Percentiles rank a stretch among this genome's conserved stretches.
These are phyloP conservation scores for Varecia variegata DNA, from an alignment of 2,797 vertebrate genomes.

Conservation along the genomic window DNA sequence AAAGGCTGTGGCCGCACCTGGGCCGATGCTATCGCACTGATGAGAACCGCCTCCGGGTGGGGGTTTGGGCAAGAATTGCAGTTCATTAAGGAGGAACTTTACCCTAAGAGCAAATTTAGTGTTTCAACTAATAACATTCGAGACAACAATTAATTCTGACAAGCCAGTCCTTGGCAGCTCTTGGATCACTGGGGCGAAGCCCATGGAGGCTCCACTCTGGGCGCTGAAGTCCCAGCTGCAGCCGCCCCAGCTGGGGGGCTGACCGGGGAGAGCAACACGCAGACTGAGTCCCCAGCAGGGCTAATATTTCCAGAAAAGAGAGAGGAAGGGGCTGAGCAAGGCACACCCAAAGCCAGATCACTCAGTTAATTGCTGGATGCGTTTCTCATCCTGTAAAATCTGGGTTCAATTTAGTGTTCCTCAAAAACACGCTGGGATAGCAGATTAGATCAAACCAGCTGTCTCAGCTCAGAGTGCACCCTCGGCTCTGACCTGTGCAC, in stretches of 20 bases:
- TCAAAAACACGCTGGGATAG: background rate
- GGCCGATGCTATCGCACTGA: conserved; percentile 90
- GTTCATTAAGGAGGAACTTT: conserved; percentile 83
- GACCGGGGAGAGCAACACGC: background rate
- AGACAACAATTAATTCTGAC: conserved; percentile 90
- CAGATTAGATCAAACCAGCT: background rate
- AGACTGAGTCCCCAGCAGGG: background rate
- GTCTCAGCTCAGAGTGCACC: background rate
- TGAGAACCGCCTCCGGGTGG: conserved; percentile 85
- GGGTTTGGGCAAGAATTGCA: conserved; percentile 76
- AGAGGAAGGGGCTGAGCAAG: background rate
- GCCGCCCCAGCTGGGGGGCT: background rate
- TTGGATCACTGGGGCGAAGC: conserved; percentile 46
- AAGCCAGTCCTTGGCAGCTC: conserved; percentile 86
- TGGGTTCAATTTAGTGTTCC: background rate
- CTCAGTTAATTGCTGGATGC: background rate
- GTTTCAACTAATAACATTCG: conserved; percentile 85
- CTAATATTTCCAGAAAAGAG: background rate
- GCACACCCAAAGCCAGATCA: too few relatives aligned
- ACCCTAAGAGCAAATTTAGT: conserved; percentile 80
- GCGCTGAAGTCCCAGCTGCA: conserved; percentile 22
- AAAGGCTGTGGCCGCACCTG: conserved; percentile 93
- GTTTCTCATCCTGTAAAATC: background rate
- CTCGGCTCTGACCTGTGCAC: background rate
- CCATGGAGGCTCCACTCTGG: conserved; percentile 12